Conservation (phyloP, 2,888 invertebrate genomes). For the Ormyrus pomaceus region DNA sequence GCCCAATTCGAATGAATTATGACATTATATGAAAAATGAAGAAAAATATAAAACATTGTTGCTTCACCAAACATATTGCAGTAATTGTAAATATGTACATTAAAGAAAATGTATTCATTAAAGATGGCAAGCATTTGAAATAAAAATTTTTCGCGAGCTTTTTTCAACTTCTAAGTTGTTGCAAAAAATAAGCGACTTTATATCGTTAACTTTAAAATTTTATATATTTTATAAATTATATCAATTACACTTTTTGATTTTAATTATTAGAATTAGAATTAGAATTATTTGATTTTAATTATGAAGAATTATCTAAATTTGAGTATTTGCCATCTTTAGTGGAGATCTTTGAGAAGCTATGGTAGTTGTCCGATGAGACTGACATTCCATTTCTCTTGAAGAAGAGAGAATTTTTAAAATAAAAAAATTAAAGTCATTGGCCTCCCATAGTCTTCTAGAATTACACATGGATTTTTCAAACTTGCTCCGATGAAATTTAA, state of each 20-base stretch:
- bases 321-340: constrained; percentile 21
- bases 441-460: constrained; percentile 48
- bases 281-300: too few species aligned
- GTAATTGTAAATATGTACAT: constrained; percentile 58
- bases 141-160: background rate
- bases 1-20: constrained; percentile 29
- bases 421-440: constrained; percentile 39
- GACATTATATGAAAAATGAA: constrained; percentile 20
- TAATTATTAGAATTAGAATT: too few species aligned
- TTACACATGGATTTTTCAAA: constrained; percentile 48
- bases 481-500: constrained; percentile 30
- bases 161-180: constrained; percentile 11
- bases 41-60: constrained; percentile 39
- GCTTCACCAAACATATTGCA: constrained; percentile 55
- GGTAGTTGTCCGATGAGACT: constrained; percentile 53
- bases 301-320: background rate
- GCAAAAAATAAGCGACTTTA: constrained; percentile 1
- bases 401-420: constrained; percentile 25
- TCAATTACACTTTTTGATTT: too few species aligned
- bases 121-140: constrained; percentile 14
- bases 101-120: constrained; percentile 44
- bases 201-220: too few species aligned
- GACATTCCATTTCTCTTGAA: constrained; percentile 55
- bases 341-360: constrained; percentile 53
- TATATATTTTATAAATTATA: too few species aligned